phyloP scores from a whole-genome alignment of 2,113 vertebrate genomes.

The Centrocercus urophasianus region DNA sequence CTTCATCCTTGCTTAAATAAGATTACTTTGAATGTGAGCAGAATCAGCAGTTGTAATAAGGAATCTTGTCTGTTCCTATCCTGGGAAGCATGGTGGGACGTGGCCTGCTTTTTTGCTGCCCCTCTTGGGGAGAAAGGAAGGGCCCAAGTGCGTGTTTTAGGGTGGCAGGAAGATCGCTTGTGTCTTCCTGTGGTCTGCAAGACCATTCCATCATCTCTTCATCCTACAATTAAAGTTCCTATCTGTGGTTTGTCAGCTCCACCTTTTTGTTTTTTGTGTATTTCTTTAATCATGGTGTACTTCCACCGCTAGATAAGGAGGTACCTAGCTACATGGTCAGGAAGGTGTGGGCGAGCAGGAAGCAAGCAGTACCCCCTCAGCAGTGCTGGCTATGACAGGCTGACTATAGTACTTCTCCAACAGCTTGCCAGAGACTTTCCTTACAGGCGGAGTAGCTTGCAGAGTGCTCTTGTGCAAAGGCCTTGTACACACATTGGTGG shows the following conservation, averaged over 20 bases:
- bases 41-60: not conserved
- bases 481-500: not conserved
- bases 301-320: not conserved
- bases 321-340: not conserved
- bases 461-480: not conserved
- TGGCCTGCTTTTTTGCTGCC: not conserved
- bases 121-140: not conserved
- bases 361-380: not conserved
- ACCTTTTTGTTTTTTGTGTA: not conserved
- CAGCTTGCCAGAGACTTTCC: not conserved
- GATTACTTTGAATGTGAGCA: not conserved
- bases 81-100: not conserved
- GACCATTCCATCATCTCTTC: not conserved
- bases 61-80: not conserved
- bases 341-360: not conserved
- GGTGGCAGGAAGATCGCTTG: not conserved
- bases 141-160: not conserved
- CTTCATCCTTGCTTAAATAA: not conserved
- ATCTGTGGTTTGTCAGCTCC: not conserved
- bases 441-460: not conserved
- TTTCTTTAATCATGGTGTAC: rapidly evolving
- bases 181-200: not conserved
- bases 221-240: not conserved
- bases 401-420: not conserved
- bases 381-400: not conserved